Percentiles rank a stretch among this genome's conserved stretches.
These are phyloP conservation scores for Drosophila simulans DNA, from an alignment of 1,140 invertebrate species.

Conservation along the genomic window DNA sequence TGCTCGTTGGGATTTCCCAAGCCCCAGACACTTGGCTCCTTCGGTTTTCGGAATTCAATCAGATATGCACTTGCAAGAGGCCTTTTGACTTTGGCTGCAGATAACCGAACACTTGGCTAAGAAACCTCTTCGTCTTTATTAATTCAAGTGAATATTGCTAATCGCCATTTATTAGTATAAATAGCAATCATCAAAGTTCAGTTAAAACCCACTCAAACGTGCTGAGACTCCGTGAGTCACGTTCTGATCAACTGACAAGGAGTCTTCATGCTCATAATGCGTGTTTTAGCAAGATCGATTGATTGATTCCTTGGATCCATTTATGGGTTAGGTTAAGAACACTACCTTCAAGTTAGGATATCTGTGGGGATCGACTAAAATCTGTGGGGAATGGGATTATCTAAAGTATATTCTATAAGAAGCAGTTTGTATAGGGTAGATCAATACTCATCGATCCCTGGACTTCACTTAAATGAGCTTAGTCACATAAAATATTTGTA, in stretches of 20 bases:
- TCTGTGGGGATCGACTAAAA: background rate
- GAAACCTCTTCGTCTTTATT: constrained; percentile 10
- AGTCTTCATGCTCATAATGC: constrained; percentile 6
- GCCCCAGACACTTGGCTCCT: constrained; percentile 16
- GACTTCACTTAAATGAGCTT: no score
- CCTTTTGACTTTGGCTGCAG: background rate
- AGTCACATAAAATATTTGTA: no score
- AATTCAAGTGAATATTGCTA: background rate
- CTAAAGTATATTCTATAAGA: no score
- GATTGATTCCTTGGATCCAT: no score
- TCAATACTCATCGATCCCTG: no score
- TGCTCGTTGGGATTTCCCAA: constrained; percentile 11
- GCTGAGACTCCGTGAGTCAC: background rate
- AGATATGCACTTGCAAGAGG: constrained; percentile 23
- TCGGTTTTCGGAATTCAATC: constrained; percentile 13
- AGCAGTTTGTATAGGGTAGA: no score
- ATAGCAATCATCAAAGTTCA: constrained; percentile 12
- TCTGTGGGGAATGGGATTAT: no score
- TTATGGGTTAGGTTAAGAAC: no score
- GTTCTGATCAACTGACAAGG: background rate
- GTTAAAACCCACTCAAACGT: background rate
- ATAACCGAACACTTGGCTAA: constrained; percentile 2
- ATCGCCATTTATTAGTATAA: constrained; percentile 9
- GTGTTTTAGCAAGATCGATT: background rate
- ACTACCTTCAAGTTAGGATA: no score